Evolutionary conservation across 2,888 invertebrate genomes (phyloP).

Genomic region (Caenorhabditis virilis): DNA sequence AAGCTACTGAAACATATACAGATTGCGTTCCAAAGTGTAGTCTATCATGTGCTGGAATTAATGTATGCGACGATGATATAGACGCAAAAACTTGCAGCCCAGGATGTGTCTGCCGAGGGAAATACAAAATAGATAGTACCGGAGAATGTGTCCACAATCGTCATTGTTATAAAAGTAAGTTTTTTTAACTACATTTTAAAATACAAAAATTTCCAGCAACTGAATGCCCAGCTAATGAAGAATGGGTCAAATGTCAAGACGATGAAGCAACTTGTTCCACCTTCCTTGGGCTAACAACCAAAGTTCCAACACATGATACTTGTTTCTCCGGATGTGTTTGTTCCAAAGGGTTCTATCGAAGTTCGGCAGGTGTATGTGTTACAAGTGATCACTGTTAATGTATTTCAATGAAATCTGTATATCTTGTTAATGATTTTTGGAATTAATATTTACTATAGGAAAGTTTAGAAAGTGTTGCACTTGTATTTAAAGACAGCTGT

Average conservation of each 20-base stretch:
- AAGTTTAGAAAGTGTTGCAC: too few relatives aligned
- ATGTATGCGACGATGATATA: conserved; percentile 11
- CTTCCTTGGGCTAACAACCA: background rate
- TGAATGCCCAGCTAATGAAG: conserved; percentile 14
- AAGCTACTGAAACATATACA: conserved; percentile 16
- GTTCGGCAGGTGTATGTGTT: conserved; percentile 17
- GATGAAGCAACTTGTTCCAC: conserved; percentile 4
- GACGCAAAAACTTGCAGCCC: conserved; percentile 2
- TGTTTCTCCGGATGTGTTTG: conserved; percentile 29
- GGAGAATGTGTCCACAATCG: conserved; percentile 27
- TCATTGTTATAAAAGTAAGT: conserved; percentile 28
- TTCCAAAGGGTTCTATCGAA: conserved; percentile 11
- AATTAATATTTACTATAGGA: too few relatives aligned
- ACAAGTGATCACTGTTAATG: conserved; percentile 10
- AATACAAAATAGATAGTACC: conserved; percentile 17
- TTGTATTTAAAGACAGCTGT: too few relatives aligned
- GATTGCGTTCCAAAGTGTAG: conserved; percentile 24
- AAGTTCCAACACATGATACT: conserved; percentile 3
- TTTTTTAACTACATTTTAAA: background rate
- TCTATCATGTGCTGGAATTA: conserved; percentile 11
- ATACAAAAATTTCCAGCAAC: conserved; percentile 12
- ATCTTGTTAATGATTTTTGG: too few relatives aligned
- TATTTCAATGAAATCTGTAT: too few relatives aligned
- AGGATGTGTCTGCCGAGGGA: conserved; percentile 24
- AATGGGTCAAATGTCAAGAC: conserved; percentile 25